Conservation (phyloP, 2,797 vertebrate genomes). For the Craterocephalus amniculus region DNA sequence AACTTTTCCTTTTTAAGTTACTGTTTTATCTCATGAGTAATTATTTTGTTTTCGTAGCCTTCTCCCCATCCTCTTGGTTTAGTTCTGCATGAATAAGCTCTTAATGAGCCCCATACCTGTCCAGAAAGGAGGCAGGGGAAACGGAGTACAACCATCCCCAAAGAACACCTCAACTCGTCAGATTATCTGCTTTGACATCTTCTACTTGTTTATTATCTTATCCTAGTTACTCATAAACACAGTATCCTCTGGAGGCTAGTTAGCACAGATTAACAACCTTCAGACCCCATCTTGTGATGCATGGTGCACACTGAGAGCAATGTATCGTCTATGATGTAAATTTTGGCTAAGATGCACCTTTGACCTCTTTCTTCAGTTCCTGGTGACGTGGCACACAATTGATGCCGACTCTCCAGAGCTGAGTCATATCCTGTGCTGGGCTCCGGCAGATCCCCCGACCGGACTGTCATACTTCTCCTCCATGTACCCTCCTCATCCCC, state of each 20-base stretch:
- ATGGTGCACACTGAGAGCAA: background rate
- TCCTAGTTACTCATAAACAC: constrained; percentile 47
- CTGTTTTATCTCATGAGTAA: constrained; percentile 21
- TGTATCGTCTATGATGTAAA: background rate
- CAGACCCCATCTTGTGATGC: constrained; percentile 11
- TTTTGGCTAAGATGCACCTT: background rate
- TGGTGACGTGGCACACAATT: constrained; percentile 97
- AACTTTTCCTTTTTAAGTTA: background rate
- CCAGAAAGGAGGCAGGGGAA: constrained; percentile 35
- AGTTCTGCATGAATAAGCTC: constrained; percentile 50
- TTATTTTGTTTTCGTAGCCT: constrained; percentile 35
- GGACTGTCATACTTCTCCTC: constrained; percentile 97
- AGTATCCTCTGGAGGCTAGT: constrained; percentile 46
- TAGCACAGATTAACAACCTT: constrained; percentile 17
- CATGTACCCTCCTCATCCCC: constrained; percentile 95
- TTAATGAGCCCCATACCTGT: constrained; percentile 60
- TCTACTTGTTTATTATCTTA: constrained; percentile 52
- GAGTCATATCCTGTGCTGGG: constrained; percentile 96
- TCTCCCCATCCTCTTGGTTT: constrained; percentile 36
- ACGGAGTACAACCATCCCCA: constrained; percentile 26
- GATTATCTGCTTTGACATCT: constrained; percentile 48
- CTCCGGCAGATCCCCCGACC: constrained; percentile 93
- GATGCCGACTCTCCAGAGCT: constrained; percentile 96
- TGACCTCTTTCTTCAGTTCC: constrained; percentile 82
- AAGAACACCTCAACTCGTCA: constrained; percentile 18